Percentiles rank a stretch among this genome's conserved stretches.
phyloP scores from a whole-genome alignment of 1,140 invertebrate genomes.

The Fopius arisanus region DNA sequence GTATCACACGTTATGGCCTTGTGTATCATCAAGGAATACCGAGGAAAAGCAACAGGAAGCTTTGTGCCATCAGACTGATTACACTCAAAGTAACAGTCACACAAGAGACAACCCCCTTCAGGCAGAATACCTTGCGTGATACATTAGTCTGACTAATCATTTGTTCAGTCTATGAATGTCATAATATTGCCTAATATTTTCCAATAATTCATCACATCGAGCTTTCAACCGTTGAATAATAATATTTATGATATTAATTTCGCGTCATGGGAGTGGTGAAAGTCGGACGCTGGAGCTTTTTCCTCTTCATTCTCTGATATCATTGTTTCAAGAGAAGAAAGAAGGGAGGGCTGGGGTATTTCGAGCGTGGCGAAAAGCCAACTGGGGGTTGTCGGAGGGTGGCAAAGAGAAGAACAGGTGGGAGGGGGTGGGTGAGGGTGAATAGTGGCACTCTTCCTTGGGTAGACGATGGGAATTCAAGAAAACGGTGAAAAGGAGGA shows the following conservation, averaged over 20 bases:
- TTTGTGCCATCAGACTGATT: conserved; percentile 29
- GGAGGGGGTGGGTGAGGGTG: conserved; percentile 44
- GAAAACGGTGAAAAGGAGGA: conserved; percentile 10
- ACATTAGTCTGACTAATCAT: not conserved
- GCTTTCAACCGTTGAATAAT: not conserved
- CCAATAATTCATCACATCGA: not conserved
- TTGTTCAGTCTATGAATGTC: not conserved
- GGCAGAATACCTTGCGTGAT: not conserved
- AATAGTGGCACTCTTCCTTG: conserved; percentile 51
- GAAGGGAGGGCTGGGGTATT: conserved; percentile 13
- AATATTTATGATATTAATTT: conserved; percentile 68
- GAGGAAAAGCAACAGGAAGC: conserved; percentile 11
- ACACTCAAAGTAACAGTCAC: conserved; percentile 7
- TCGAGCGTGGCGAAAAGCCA: conserved; percentile 3
- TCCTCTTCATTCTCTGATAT: conserved; percentile 54
- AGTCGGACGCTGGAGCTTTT: conserved; percentile 45
- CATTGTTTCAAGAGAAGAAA: conserved; percentile 59
- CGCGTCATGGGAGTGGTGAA: conserved; percentile 61
- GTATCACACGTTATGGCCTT: conserved; percentile 19
- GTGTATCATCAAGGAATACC: conserved; percentile 18
- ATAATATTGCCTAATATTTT: too few relatives aligned
- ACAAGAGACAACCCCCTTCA: not conserved
- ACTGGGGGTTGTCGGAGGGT: conserved; percentile 17
- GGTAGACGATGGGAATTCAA: conserved; percentile 4
- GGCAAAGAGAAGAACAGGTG: conserved; percentile 51